Conservation (phyloP, 1,140 invertebrate genomes). For the Meloidogyne floridensis region DNA sequence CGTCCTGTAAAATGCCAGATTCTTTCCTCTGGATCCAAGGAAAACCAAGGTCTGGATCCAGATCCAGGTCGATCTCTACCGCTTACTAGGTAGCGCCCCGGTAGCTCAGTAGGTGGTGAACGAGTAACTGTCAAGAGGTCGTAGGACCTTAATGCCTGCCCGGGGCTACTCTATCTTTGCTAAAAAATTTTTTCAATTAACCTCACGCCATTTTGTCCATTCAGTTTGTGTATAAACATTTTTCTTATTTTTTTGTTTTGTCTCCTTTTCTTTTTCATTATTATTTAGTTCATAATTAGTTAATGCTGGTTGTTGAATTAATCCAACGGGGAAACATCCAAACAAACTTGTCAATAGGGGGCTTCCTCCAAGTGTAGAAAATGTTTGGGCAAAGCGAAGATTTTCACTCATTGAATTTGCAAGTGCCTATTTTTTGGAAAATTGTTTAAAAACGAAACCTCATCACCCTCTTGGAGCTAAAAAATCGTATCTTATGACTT, state of each 20-base stretch:
- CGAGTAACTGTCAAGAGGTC: no score
- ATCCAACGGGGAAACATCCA: slow-evolving; percentile 65
- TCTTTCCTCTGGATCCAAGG: no score
- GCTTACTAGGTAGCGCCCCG: no score
- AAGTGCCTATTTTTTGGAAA: slow-evolving; percentile 38
- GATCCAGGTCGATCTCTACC: no score
- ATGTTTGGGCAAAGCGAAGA: slow-evolving; percentile 64
- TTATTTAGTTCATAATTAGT: neutral
- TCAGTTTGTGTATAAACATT: slow-evolving; percentile 17
- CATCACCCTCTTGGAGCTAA: no score
- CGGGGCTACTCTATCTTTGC: no score
- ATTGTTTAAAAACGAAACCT: neutral
- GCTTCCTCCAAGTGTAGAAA: slow-evolving; percentile 54
- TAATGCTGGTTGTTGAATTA: slow-evolving; percentile 21
- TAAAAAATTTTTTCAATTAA: no score
- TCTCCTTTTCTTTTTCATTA: neutral
- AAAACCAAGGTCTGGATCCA: no score
- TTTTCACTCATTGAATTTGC: slow-evolving; percentile 61
- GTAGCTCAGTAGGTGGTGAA: no score
- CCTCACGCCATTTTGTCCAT: slow-evolving; percentile 12
- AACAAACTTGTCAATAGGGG: slow-evolving; percentile 60
- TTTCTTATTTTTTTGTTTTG: neutral
- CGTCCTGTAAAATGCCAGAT: no score
- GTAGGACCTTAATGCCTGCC: no score
- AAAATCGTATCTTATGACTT: no score